phyloP scores from a whole-genome alignment of 2,797 vertebrate species.

The Molothrus ater region DNA sequence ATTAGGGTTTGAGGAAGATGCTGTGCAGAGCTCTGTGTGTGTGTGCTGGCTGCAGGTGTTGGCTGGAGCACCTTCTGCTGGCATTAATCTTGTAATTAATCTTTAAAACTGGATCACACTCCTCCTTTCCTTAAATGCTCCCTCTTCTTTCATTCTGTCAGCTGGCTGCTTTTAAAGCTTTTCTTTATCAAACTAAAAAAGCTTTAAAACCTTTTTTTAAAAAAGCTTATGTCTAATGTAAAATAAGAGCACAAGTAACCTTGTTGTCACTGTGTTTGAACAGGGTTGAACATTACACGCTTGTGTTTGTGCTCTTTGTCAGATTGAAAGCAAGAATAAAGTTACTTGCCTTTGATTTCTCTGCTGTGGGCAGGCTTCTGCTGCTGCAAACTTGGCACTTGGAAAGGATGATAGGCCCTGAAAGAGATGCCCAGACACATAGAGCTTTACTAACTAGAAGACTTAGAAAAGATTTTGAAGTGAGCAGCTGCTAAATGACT shows the following conservation, averaged over 20 bases:
- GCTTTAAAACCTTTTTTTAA: not conserved
- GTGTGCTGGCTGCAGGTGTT: not conserved
- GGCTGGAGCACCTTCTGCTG: not conserved
- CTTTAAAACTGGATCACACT: not conserved
- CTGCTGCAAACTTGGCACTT: not conserved
- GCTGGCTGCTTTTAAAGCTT: not conserved
- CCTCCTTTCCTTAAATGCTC: not conserved
- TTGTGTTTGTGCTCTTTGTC: not conserved
- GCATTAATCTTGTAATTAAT: not conserved
- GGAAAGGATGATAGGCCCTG: not conserved
- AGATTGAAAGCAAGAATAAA: not conserved
- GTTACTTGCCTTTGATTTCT: not conserved
- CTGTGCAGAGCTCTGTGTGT: rapidly evolving
- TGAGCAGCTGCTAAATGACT: not conserved
- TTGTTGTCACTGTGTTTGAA: not conserved
- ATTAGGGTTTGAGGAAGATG: not conserved
- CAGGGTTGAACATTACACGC: not conserved
- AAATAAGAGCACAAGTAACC: not conserved
- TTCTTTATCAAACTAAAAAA: not conserved
- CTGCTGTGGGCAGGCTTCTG: not conserved
- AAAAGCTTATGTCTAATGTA: not conserved
- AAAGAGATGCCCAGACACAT: not conserved
- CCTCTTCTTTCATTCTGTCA: not conserved
- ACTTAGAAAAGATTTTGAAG: not conserved
- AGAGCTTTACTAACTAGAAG: not conserved